A percentile compares a stretch with the other conserved stretches of the same genome.
Evolutionary conservation across 1,140 invertebrate species (phyloP).

Genomic region (Drosophila paulistorum): DNA sequence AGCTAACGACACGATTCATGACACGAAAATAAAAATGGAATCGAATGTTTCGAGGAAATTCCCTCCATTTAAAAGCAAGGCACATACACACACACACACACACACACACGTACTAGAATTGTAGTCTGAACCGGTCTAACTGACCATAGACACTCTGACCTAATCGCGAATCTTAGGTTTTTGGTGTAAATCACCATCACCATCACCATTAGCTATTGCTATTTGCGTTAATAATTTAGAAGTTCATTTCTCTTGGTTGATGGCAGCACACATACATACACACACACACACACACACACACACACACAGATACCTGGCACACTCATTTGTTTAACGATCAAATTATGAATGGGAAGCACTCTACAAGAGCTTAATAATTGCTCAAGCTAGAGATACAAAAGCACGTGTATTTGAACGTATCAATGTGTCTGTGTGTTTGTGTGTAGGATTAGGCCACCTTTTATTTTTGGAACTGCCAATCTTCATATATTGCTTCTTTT

Average conservation of each 20-base stretch:
- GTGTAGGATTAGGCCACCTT: background rate
- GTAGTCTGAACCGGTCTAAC: conserved; percentile 3
- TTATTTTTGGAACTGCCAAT: conserved; percentile 7
- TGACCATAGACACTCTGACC: conserved; percentile 17
- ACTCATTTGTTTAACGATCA: conserved; percentile 8
- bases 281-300: background rate
- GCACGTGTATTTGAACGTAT: background rate
- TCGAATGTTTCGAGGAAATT: background rate
- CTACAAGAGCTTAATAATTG: background rate
- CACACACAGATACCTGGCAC: conserved; percentile 7
- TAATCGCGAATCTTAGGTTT: background rate
- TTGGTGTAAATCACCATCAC: background rate
- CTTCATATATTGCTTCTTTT: background rate
- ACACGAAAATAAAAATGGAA: conserved; percentile 13
- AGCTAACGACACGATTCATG: conserved; percentile 8
- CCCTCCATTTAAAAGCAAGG: conserved; percentile 4
- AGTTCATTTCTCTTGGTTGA: background rate
- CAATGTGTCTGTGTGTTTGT: background rate
- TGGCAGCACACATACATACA: background rate
- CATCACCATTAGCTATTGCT: background rate
- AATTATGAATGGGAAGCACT: conserved; percentile 18
- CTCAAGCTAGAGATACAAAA: background rate
- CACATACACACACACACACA: background rate
- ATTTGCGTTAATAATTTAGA: background rate
- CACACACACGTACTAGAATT: background rate